A percentile compares a stretch with the other conserved stretches of the same genome.
Conservation (phyloP, 2,888 invertebrate species). For the Cerceris rybyensis region DNA sequence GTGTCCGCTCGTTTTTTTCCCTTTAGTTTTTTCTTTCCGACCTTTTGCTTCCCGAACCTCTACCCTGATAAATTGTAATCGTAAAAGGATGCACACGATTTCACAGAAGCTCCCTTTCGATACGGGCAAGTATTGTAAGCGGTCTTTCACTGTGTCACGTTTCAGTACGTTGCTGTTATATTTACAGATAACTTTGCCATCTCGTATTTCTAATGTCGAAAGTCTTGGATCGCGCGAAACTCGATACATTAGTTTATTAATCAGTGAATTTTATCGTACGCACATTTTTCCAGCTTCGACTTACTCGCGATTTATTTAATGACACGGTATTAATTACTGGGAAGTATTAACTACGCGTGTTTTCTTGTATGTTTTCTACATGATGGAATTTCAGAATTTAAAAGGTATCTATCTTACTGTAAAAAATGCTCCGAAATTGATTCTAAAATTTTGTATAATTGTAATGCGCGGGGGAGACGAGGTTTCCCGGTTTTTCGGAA, state of each 20-base stretch:
- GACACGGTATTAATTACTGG: no score
- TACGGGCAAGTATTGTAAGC: conserved; percentile 26
- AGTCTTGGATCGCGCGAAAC: conserved; percentile 21
- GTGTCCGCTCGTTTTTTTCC: conserved; percentile 4
- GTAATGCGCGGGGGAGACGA: no score
- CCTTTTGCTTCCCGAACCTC: neutral
- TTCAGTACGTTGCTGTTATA: conserved; percentile 24
- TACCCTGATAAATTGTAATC: conserved; percentile 8
- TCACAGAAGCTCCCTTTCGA: conserved; percentile 39
- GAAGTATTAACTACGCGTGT: no score
- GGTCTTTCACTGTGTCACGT: conserved; percentile 29
- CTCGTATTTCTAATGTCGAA: conserved; percentile 47
- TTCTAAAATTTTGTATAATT: no score
- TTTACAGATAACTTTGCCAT: conserved; percentile 23
- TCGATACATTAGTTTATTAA: conserved; percentile 8
- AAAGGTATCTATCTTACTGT: no score
- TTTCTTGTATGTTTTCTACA: no score
- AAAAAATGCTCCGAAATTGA: no score
- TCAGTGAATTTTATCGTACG: neutral
- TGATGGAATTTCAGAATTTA: no score
- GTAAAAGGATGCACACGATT: conserved; percentile 7
- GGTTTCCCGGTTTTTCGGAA: no score
- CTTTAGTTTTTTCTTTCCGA: neutral
- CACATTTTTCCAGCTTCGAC: conserved; percentile 1
- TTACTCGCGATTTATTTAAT: no score